These are phyloP conservation scores for Calameuta filiformis DNA, from an alignment of 2,888 invertebrate genomes.

Conservation along the genomic window DNA sequence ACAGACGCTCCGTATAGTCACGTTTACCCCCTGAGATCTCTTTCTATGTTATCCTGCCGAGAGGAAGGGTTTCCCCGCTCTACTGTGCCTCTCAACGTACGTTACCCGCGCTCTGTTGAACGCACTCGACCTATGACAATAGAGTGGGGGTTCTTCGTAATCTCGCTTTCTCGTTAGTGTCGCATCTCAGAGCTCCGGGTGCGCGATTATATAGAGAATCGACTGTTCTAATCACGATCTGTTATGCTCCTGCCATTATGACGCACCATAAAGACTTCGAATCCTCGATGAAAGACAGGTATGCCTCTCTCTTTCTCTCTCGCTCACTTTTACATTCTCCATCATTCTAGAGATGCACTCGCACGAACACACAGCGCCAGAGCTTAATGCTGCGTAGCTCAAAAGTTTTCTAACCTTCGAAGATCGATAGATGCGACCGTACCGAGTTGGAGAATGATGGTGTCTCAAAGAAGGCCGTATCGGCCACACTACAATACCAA, in stretches of 20 bases:
- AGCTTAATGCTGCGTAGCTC: background rate
- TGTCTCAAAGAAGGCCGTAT: background rate
- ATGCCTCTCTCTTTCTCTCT: background rate
- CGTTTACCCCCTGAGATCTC: no score
- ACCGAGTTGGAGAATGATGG: background rate
- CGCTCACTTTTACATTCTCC: background rate
- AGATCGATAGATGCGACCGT: background rate
- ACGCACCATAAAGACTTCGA: background rate
- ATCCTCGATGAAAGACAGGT: background rate
- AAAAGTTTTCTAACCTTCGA: background rate
- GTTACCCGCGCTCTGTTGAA: no score
- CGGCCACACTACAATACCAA: background rate
- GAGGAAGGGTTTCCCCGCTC: no score
- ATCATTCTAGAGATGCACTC: background rate
- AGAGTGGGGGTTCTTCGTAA: no score
- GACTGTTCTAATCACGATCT: background rate
- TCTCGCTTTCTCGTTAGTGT: no score
- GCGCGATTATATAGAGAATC: no score
- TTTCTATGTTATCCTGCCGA: no score
- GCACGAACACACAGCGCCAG: background rate
- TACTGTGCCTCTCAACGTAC: no score
- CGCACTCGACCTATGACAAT: no score
- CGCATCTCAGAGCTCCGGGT: no score
- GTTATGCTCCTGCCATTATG: background rate
- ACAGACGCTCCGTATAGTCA: no score